phyloP scores from a whole-genome alignment of 2,797 vertebrate genomes.

The Lateolabrax maculatus region DNA sequence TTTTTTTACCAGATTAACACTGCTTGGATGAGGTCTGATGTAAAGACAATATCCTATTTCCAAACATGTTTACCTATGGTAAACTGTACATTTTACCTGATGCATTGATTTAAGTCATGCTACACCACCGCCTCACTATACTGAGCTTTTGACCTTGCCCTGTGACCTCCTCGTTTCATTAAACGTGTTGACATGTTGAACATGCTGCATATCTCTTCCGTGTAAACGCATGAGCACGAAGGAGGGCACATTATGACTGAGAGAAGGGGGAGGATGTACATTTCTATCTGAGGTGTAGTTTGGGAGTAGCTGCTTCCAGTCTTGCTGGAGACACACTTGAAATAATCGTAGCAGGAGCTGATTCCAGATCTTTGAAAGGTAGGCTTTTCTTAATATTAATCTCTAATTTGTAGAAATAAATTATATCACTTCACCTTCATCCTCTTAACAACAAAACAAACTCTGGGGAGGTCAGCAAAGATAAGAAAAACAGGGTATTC shows the following conservation, averaged over 20 bases:
- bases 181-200: constrained; percentile 79
- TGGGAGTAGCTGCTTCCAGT: constrained; percentile 17
- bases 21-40: not conserved
- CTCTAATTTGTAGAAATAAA: not conserved
- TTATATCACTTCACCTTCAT: not conserved
- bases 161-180: constrained; percentile 78
- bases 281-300: constrained; percentile 2
- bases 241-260: constrained; percentile 41
- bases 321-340: constrained; percentile 18
- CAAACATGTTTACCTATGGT: not conserved
- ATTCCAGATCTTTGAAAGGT: constrained; percentile 36
- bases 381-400: constrained; percentile 13
- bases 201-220: constrained; percentile 19
- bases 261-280: not conserved
- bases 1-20: not conserved
- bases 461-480: not conserved
- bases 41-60: not conserved
- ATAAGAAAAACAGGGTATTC: not conserved
- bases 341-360: constrained; percentile 13
- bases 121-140: not conserved
- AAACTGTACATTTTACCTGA: not conserved
- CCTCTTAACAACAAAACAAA: not conserved
- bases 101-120: constrained; percentile 7
- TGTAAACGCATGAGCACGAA: constrained; percentile 18
- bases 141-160: constrained; percentile 70